Percentiles rank a stretch among this genome's conserved stretches.
phyloP scores from a whole-genome alignment of 2,888 invertebrate species.

The Ormyrus pomaceus region DNA sequence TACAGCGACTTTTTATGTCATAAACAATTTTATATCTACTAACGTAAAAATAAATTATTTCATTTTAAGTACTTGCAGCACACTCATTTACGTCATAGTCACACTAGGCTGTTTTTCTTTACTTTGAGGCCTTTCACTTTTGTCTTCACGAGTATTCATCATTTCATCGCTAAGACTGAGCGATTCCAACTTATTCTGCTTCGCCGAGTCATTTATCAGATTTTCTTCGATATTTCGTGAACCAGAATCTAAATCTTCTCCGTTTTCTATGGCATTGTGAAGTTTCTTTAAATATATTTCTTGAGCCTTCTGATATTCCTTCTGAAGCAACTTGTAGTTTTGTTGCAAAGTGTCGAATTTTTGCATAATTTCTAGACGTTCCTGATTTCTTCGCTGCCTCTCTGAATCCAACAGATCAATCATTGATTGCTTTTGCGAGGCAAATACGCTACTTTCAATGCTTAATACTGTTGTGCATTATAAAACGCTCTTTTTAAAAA shows the following conservation, averaged over 20 bases:
- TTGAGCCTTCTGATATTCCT: constrained; percentile 37
- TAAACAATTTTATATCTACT: no score
- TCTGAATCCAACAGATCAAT: constrained; percentile 13
- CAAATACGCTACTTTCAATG: constrained; percentile 6
- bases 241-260: background rate
- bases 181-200: no score
- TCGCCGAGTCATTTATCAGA: no score
- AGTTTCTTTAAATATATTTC: constrained; percentile 34
- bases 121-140: no score
- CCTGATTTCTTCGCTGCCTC: constrained; percentile 17
- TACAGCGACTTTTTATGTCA: no score
- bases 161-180: no score
- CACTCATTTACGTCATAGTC: no score
- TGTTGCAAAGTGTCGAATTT: constrained; percentile 24
- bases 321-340: constrained; percentile 38
- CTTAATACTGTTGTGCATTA: background rate
- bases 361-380: constrained; percentile 35
- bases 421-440: constrained; percentile 16
- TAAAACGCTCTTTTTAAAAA: background rate
- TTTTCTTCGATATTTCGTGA: no score
- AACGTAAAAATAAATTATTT: no score
- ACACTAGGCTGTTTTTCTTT: no score
- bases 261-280: constrained; percentile 15
- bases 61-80: no score
- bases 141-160: no score